Conservation (phyloP, 2,113 vertebrate species). For the Melanerpes formicivorus region DNA sequence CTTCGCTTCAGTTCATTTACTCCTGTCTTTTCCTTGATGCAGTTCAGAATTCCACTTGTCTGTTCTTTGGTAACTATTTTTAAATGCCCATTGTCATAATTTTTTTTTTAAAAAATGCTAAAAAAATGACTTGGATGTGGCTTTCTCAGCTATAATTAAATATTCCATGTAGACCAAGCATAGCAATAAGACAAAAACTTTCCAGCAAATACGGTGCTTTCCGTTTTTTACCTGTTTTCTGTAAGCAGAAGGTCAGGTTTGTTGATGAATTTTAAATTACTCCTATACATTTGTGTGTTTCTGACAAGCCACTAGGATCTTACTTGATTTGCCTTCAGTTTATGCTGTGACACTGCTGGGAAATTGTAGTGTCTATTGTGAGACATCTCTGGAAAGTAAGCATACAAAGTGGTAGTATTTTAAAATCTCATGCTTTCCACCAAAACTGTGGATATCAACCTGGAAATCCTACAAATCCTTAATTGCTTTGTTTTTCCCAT, state of each 20-base stretch:
- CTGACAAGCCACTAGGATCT: background rate
- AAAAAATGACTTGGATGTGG: background rate
- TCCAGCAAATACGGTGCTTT: background rate
- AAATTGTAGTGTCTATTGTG: background rate
- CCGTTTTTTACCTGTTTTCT: background rate
- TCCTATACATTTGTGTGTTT: background rate
- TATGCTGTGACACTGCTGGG: background rate
- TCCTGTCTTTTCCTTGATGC: background rate
- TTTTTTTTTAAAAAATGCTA: background rate
- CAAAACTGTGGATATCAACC: background rate
- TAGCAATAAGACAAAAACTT: background rate
- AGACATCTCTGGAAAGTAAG: background rate
- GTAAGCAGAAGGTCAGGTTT: background rate
- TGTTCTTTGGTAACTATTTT: background rate
- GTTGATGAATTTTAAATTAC: background rate
- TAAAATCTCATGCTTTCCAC: background rate
- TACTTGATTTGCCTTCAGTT: background rate
- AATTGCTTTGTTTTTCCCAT: background rate
- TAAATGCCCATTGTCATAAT: background rate
- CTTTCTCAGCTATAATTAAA: background rate
- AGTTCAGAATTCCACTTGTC: background rate
- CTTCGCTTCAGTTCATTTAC: background rate
- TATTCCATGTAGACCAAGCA: background rate
- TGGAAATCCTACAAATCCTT: background rate
- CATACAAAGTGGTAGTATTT: background rate